Conservation (phyloP, 2,797 vertebrate genomes). For the Ctenochaetus hawaiiensis region DNA sequence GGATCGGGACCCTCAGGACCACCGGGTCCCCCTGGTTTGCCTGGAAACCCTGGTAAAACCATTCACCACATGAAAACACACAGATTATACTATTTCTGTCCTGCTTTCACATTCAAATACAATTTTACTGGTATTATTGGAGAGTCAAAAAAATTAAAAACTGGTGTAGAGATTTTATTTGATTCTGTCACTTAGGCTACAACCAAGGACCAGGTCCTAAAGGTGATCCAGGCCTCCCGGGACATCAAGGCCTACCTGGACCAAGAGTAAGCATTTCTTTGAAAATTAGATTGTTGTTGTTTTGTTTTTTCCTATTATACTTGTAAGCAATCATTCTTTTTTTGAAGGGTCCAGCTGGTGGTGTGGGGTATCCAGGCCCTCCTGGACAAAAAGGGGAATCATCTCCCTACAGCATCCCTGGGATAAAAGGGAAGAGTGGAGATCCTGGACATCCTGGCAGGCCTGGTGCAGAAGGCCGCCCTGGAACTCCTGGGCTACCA, state of each 20-base stretch:
- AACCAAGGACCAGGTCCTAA: slow-evolving; percentile 63
- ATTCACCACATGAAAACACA: background rate
- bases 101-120: background rate
- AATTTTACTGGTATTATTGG: background rate
- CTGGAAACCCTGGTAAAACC: slow-evolving; percentile 68
- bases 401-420: slow-evolving; percentile 12
- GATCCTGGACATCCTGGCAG: slow-evolving; percentile 62
- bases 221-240: slow-evolving; percentile 73
- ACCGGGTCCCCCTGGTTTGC: slow-evolving; percentile 55
- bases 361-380: slow-evolving; percentile 62
- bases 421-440: slow-evolving; percentile 72
- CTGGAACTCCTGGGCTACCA: slow-evolving; percentile 64
- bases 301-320: background rate
- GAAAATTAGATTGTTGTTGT: background rate
- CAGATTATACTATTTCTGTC: background rate
- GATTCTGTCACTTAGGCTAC: slow-evolving; percentile 57
- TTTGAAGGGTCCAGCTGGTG: slow-evolving; percentile 70
- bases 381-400: slow-evolving; percentile 73
- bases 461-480: slow-evolving; percentile 55
- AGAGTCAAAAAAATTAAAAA: slow-evolving; percentile 1
- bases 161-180: background rate
- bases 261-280: slow-evolving; percentile 52
- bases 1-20: slow-evolving; percentile 50
- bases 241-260: slow-evolving; percentile 67
- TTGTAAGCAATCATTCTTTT: slow-evolving; percentile 15